Conservation (phyloP, 1,140 invertebrate genomes). For the Drosophila pruinosa region DNA sequence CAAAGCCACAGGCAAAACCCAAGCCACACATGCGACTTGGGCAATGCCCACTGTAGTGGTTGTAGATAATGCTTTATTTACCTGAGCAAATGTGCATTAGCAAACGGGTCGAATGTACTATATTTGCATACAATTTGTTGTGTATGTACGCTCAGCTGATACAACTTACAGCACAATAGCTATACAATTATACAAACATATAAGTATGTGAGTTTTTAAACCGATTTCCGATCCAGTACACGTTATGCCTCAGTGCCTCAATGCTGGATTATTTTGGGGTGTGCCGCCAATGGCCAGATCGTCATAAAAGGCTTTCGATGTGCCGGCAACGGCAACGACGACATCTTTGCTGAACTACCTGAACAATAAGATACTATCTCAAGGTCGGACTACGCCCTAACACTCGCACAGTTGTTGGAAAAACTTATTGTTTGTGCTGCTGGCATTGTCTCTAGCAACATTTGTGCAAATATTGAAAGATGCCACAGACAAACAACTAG, state of each 20-base stretch:
- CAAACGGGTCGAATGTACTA: conserved; percentile 44
- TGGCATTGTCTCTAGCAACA: conserved; percentile 14
- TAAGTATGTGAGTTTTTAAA: conserved; percentile 22
- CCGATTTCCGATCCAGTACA: conserved; percentile 68
- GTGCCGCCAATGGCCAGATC: conserved; percentile 31
- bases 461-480: conserved; percentile 57
- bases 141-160: conserved; percentile 53
- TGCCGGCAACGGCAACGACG: conserved; percentile 13
- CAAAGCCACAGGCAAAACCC: no score
- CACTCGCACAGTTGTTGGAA: background rate
- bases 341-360: conserved; percentile 16
- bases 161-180: conserved; percentile 21
- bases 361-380: conserved; percentile 13
- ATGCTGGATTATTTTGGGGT: conserved; percentile 40
- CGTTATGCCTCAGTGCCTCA: conserved; percentile 53
- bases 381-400: conserved; percentile 43
- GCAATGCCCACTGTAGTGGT: conserved; percentile 11
- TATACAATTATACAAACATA: conserved; percentile 13
- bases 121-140: conserved; percentile 44
- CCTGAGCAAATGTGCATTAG: conserved; percentile 35
- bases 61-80: conserved; percentile 42
- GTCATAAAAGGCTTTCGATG: conserved; percentile 10
- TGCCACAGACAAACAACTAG: conserved; percentile 26
- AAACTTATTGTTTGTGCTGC: background rate
- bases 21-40: background rate